phyloP scores from a whole-genome alignment of 1,140 invertebrate genomes.

The Aricia agestis region DNA sequence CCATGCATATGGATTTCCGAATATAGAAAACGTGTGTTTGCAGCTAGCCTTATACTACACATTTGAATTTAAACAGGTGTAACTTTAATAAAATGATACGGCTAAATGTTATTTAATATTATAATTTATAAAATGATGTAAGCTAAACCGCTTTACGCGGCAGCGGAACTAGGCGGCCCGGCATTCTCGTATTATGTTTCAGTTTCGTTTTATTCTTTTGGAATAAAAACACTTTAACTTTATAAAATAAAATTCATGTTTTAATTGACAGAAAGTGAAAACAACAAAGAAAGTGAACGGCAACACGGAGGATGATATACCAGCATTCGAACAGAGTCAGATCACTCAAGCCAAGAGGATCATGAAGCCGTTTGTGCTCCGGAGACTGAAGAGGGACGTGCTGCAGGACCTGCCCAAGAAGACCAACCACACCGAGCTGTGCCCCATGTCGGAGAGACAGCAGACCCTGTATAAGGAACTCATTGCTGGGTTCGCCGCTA shows the following conservation, averaged over 20 bases:
- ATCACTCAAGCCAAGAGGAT: conserved; percentile 95
- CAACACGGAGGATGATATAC: conserved; percentile 76
- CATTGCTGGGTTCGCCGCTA: conserved; percentile 83
- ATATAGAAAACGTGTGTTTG: too few relatives aligned
- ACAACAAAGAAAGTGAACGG: conserved; percentile 48
- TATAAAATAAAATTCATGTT: neutral
- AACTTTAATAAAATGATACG: too few relatives aligned
- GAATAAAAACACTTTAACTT: too few relatives aligned
- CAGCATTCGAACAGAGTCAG: conserved; percentile 91
- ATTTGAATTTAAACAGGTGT: too few relatives aligned
- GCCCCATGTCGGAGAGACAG: conserved; percentile 82
- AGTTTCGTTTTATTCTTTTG: too few relatives aligned
- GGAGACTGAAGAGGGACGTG: conserved; percentile 93
- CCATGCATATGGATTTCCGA: too few relatives aligned
- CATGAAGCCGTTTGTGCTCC: conserved; percentile 96
- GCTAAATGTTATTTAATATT: too few relatives aligned
- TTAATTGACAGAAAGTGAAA: conserved; percentile 54
- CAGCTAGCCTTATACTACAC: too few relatives aligned
- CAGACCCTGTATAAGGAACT: conserved; percentile 84
- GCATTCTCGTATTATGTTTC: too few relatives aligned
- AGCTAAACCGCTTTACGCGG: too few relatives aligned
- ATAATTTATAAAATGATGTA: too few relatives aligned
- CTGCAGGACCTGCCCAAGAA: conserved; percentile 89
- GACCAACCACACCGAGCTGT: conserved; percentile 80
- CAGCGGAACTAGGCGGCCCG: too few relatives aligned